Percentiles rank a stretch among this genome's conserved stretches.
Conservation (phyloP, 2,888 invertebrate genomes). For the Ptilodon capucinus region DNA sequence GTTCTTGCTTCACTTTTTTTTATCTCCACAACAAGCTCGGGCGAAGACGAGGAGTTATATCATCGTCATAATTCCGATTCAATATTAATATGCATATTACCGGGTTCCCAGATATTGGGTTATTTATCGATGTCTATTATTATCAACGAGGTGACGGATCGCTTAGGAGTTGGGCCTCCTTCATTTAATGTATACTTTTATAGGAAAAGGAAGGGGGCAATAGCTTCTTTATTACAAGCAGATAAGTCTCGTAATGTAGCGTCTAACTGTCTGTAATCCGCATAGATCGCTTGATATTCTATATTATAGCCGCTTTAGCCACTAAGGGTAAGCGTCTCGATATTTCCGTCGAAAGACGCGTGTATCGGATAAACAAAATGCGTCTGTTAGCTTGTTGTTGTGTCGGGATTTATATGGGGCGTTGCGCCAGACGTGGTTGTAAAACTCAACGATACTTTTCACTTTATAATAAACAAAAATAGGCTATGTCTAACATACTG, state of each 20-base stretch:
- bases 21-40: conserved; percentile 66
- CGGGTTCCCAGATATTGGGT: conserved; percentile 38
- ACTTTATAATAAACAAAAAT: conserved; percentile 68
- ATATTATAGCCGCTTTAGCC: conserved; percentile 1
- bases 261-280: conserved; percentile 30
- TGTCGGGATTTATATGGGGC: conserved; percentile 60
- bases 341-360: conserved; percentile 20
- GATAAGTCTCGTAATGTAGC: conserved; percentile 29
- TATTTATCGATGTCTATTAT: conserved; percentile 38
- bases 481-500: conserved; percentile 79
- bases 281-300: conserved; percentile 23
- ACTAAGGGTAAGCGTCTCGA: conserved; percentile 20
- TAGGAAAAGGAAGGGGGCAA: conserved; percentile 55
- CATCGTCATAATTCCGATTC: conserved; percentile 56
- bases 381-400: conserved; percentile 51
- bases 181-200: conserved; percentile 56
- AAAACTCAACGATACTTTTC: conserved; percentile 78
- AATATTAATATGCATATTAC: conserved; percentile 54
- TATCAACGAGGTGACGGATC: conserved; percentile 33
- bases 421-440: conserved; percentile 61
- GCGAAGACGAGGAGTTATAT: conserved; percentile 68
- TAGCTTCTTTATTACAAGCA: conserved; percentile 50
- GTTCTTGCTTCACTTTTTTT: conserved; percentile 69
- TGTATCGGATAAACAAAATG: conserved; percentile 25
- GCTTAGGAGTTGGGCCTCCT: conserved; percentile 51